Percentiles rank a stretch among this genome's conserved stretches.
These are phyloP conservation scores for Orientallactaga bullata DNA, from an alignment of 2,113 vertebrate genomes.

Conservation along the genomic window DNA sequence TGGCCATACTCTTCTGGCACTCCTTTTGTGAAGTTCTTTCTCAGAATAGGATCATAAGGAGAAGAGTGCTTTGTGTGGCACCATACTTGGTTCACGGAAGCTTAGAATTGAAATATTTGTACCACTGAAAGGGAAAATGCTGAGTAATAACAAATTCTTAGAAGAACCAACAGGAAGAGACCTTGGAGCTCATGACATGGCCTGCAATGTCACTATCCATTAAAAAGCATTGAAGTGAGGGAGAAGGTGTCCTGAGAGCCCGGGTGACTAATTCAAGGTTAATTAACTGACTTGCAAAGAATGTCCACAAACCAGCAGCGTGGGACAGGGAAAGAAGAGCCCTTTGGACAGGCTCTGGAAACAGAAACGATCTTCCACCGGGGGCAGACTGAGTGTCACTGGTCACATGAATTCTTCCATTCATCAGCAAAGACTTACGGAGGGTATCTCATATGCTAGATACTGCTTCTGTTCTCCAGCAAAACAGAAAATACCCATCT, in stretches of 20 bases:
- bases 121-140: not conserved
- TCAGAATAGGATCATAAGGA: not conserved
- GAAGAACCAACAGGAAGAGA: conserved; percentile 19
- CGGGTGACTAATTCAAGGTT: not conserved
- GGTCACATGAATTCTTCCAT: not conserved
- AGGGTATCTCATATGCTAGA: not conserved
- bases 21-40: not conserved
- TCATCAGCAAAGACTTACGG: not conserved
- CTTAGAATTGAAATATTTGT: not conserved
- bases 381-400: not conserved
- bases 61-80: not conserved
- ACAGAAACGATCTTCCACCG: not conserved
- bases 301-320: not conserved
- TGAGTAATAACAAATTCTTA: conserved; percentile 1
- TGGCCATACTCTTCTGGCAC: not conserved
- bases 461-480: not conserved
- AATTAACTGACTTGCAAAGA: not conserved
- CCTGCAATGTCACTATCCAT: not conserved
- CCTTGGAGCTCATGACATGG: not conserved
- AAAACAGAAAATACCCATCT: not conserved
- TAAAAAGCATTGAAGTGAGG: not conserved
- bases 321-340: not conserved
- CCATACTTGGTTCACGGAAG: not conserved
- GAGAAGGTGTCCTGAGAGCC: not conserved
- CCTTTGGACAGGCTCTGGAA: not conserved